Base-by-base conservation (phyloP, 2,888 invertebrate species). In the Hedya salicella region DNA sequence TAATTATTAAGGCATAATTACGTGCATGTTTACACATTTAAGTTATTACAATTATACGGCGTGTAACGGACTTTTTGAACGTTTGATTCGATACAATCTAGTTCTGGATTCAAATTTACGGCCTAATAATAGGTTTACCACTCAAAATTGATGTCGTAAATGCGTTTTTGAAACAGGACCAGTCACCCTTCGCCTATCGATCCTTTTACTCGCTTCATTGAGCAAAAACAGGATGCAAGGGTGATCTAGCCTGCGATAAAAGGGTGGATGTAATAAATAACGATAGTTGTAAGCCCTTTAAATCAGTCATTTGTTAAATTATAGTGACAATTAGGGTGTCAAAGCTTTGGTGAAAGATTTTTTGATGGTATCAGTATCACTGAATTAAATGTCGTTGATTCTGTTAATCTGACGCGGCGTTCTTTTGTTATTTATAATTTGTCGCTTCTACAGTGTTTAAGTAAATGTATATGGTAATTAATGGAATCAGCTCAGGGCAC, bases 1-100 rank as follows among this genome's bases (percentile, higher is more conserved):
- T 13, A 17, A 53, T 14, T 13, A 2, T 14, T 13, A 2, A 4
- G 2, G 36, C n/a, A 5, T n/a, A 42, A 19, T 46, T 17, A 2
- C 13, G 9, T 36, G 44, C 40, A 11, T 40, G 25, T 56, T 56
- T 30, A 49, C n/a, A n/a, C 2, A 32, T 5, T 30, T 32, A 2
- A 19, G 14, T 3, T 49, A 50, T 49, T 2, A 25, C 30, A 14
- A 40, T 49, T 56, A 69, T 68, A 69, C 73, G 68, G 64, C 62
- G 64, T 67, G 52, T 70, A 57, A 63, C 66, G 69, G 68, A 63
- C 68, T 53, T 66, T 61, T 42, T 59, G 57, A 44, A 46, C 57
- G 60, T 40, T 40, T 46, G 69, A 69, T 71, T 70, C 71, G 67
- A 68, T 70, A 68, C 56, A n/a, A 54, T 63, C 46, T 14, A 61